Conservation (phyloP, 2,888 invertebrate genomes). For the Leucophenga montana region DNA sequence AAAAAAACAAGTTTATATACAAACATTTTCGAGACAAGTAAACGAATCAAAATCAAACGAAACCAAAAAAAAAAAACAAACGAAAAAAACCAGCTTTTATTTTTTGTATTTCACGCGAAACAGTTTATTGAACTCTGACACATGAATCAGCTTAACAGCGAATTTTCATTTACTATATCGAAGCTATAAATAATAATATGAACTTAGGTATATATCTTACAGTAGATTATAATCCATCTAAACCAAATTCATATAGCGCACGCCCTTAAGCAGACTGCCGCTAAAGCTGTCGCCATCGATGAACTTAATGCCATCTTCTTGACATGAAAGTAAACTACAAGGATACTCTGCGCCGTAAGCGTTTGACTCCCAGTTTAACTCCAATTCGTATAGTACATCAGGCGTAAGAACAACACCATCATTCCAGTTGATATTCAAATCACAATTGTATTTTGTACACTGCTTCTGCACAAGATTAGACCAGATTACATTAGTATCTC, state of each 20-base stretch:
- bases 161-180: not conserved
- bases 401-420: conserved; percentile 67
- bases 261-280: conserved; percentile 69
- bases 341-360: conserved; percentile 72
- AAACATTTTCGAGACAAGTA: not conserved
- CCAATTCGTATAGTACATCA: conserved; percentile 67
- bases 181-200: no score
- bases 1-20: conserved; percentile 18
- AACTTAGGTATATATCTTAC: no score
- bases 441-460: conserved; percentile 70
- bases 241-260: conserved; percentile 67
- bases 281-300: conserved; percentile 61
- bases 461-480: conserved; percentile 60
- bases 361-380: conserved; percentile 65
- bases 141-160: conserved; percentile 22
- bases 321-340: conserved; percentile 67
- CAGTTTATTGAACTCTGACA: conserved; percentile 63
- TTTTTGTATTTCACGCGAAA: conserved; percentile 33
- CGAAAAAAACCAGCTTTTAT: conserved; percentile 51
- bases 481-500: conserved; percentile 51
- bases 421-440: conserved; percentile 64
- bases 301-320: conserved; percentile 66
- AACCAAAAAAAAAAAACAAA: not conserved
- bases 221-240: conserved; percentile 40
- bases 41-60: not conserved